Conservation (phyloP, 2,888 invertebrate genomes). For the Acrobasis consociella region DNA sequence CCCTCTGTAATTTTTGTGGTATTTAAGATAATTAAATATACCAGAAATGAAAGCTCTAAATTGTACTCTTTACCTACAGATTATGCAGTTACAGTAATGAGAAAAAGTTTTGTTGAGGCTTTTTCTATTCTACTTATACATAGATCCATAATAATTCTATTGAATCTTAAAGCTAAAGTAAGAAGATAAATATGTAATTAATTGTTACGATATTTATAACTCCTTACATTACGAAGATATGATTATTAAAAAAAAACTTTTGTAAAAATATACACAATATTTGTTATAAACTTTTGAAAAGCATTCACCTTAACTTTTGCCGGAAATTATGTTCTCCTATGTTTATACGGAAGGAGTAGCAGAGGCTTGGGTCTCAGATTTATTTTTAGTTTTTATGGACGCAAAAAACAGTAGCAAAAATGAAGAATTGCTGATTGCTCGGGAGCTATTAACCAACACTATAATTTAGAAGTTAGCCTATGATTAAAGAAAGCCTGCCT, state of each 20-base stretch:
- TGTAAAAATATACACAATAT: background rate
- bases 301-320: background rate
- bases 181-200: too few relatives aligned
- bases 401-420: conserved; percentile 77
- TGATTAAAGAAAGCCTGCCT: conserved; percentile 80
- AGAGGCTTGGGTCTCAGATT: conserved; percentile 41
- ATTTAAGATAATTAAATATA: conserved; percentile 38
- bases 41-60: conserved; percentile 6
- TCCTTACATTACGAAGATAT: too few relatives aligned
- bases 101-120: background rate
- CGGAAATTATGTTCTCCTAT: conserved; percentile 19
- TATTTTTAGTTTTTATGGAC: conserved; percentile 56
- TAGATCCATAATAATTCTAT: too few relatives aligned
- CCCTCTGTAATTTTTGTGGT: conserved; percentile 67
- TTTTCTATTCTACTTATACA: background rate
- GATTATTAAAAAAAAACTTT: background rate
- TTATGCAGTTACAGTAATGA: conserved; percentile 11
- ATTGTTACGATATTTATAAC: too few relatives aligned
- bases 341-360: conserved; percentile 52
- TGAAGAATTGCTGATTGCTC: conserved; percentile 80
- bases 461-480: conserved; percentile 78
- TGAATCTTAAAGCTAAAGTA: too few relatives aligned
- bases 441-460: conserved; percentile 73
- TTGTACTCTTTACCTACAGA: conserved; percentile 4
- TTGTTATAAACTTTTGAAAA: too few relatives aligned